Base-by-base conservation (phyloP, 2,797 vertebrate species). In the Synanceia verrucosa region DNA sequence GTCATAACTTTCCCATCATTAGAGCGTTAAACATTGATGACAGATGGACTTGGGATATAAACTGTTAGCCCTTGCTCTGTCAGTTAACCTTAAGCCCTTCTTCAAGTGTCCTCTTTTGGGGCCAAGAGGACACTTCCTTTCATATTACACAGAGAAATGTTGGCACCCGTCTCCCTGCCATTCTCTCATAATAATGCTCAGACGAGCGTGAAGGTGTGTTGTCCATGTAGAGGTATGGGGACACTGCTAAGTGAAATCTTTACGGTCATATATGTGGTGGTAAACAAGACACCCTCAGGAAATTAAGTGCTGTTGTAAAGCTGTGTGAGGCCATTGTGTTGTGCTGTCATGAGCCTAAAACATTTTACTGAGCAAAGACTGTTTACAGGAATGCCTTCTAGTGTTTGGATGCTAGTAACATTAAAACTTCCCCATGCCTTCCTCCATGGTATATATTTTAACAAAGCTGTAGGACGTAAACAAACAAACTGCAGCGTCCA, bases 1-100 rank as follows among this genome's bases (percentile, higher is more conserved):
- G 87, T 91, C 86, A 84, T 88, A 89, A 88, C 76, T 89, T 93
- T 92, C 90, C 85, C 83, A 91, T 90, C 89, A 77, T 81, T 83
- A 74, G 60, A 82, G 55, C 23, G 37, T 82, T 86, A 84, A 72
- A 88, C 71, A 79, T 39, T 84, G 51, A 87, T 82, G 80, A 86
- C 4, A 37, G 70, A 78, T 70, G 46, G 70, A 77, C 44, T 81
- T 52, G n/a, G 57, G 56, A 83, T 75, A 31, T 83, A 66, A 73
- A 79, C 71, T 73, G 61, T 70, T 57, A 51, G 52, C 73, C 36
- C 16, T 83, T 81, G 10, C 36, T 55, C 52, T 41, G 36, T 26
- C 4, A 57, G 36, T 58, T 58, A 41, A 58, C 63, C 63, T 75
- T 75, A 79, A 81, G 70, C 69, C 39, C 60, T 64, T 83, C 71